Evolutionary conservation across 2,113 vertebrate genomes (phyloP).

Genomic region (Sinocyclocheilus grahami): DNA sequence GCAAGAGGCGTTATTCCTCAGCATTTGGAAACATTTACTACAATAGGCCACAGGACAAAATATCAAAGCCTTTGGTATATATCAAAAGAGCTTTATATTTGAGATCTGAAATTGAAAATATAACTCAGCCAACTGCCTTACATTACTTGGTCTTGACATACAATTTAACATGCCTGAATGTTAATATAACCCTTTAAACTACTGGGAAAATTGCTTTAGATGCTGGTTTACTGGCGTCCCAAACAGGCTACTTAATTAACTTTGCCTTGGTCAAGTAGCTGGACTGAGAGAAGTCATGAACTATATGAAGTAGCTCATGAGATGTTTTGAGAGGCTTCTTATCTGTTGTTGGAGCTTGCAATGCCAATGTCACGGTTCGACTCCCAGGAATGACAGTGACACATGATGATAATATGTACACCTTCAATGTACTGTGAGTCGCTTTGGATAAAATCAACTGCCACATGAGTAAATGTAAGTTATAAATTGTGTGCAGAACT

Average conservation of each 20-base stretch:
- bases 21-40: conserved; percentile 4
- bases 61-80: background rate
- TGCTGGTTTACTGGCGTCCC: background rate
- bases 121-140: background rate
- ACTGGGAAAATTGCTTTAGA: background rate
- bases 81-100: conserved; percentile 6
- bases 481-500: conserved; percentile 2
- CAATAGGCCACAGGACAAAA: conserved; percentile 6
- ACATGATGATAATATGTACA: background rate
- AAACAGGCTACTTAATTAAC: background rate
- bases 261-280: background rate
- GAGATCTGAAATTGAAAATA: background rate
- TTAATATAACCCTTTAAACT: background rate
- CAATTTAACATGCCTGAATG: background rate
- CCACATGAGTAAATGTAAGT: background rate
- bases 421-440: background rate
- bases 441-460: background rate
- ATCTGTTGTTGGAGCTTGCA: background rate
- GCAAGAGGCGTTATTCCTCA: background rate
- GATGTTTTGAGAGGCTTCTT: background rate
- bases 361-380: background rate
- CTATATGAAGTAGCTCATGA: background rate
- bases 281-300: background rate
- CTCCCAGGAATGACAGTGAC: too few species aligned
- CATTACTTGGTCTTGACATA: conserved; percentile 6